Evolutionary conservation across 2,888 invertebrate species (phyloP), one percentile per base, ranked within the genome.

Genomic region (Anagyrus pseudococci): DNA sequence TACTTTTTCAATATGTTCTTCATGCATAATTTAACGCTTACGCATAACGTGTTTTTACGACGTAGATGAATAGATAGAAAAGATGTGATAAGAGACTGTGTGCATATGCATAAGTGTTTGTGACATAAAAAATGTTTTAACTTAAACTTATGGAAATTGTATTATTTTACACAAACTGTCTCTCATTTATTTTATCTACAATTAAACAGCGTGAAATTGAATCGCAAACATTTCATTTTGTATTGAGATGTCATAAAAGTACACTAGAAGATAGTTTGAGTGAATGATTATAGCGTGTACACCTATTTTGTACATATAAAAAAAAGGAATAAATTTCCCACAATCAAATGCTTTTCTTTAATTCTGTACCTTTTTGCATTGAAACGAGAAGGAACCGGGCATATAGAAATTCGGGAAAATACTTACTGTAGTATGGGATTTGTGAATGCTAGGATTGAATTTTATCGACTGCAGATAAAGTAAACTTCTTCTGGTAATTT

Each of bases 221-320:
- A 40, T 33, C 41, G 56, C 6, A 29, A n/a, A n/a, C n/a, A 4
- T 29, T 29, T 29, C 1, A n/a, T 22, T 43, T 4, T 46, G 17
- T 46, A 19, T 60, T n/a, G 26, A 47, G 53, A 49, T 65, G 58
- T 61, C 53, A 57, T 55, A 58, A 8, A 50, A 50, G 48, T 53
- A 62, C 29, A 54, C 52, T 26, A 43, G 46, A 52, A 54, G 47
- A 49, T 40, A 41, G 46, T 52, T 49, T 41, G 55, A 55, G 13
- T 62, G 61, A 62, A 53, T 58, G 65, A 58, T 62, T n/a, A 55
- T 60, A 77, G 77, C 78, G 77, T 77, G 79, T 79, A 79, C 78
- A 79, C 77, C 74, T 75, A 76, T 80, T 80, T 79, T 80, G 78
- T 80, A 80, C 80, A 80, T 79, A 79, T 78, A 77, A 75, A 78